Evolutionary conservation across 2,888 invertebrate species (phyloP).

Genomic region (Agrochola macilenta): DNA sequence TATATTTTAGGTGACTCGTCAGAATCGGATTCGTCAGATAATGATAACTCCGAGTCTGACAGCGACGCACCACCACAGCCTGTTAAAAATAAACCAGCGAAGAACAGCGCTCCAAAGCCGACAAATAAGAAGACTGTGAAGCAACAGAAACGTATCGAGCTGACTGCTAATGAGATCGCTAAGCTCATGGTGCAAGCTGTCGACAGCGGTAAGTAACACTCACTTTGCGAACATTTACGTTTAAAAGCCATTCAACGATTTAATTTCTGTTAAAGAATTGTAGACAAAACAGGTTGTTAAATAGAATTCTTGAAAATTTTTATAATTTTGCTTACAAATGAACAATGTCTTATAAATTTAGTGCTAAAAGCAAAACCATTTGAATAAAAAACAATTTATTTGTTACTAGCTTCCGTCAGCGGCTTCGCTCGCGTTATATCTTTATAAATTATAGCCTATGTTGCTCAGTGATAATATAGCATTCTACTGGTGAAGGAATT

Average conservation of each 20-base stretch:
- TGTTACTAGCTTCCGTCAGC: not conserved
- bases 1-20: conserved; percentile 73
- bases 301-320: not conserved
- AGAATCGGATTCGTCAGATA: conserved; percentile 74
- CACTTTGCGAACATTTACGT: conserved; percentile 13
- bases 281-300: not conserved
- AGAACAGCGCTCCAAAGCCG: conserved; percentile 64
- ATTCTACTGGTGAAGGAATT: no score
- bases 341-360: not conserved
- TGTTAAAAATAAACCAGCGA: conserved; percentile 68
- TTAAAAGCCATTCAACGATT: not conserved
- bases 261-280: not conserved
- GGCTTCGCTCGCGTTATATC: no score
- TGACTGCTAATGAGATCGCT: conserved; percentile 85
- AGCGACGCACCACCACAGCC: conserved; percentile 66
- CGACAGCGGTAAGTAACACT: conserved; percentile 79
- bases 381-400: not conserved
- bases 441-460: no score
- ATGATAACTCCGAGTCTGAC: conserved; percentile 74
- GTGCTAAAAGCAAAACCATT: not conserved
- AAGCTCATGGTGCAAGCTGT: conserved; percentile 84
- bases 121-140: conserved; percentile 63
- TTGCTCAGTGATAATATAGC: no score
- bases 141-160: conserved; percentile 72
- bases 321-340: not conserved